Evolutionary conservation across 2,797 vertebrate species (phyloP).

Genomic region (Sus cebifrons): DNA sequence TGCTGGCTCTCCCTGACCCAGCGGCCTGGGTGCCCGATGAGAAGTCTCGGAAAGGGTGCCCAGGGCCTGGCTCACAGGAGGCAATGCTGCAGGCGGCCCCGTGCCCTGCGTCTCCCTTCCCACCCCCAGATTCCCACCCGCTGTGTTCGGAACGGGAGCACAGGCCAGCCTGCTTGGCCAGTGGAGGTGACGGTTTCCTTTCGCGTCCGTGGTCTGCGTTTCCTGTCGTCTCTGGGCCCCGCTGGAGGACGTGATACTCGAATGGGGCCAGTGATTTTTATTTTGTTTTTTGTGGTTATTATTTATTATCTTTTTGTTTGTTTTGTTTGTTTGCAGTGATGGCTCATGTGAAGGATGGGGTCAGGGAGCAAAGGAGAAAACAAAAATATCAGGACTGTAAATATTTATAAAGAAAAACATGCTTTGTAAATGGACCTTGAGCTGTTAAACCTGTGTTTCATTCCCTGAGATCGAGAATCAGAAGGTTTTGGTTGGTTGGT

Average conservation of each 20-base stretch:
- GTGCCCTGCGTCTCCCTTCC: not conserved
- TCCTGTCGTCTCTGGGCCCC: not conserved
- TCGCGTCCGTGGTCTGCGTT: not conserved
- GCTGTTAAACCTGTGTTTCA: not conserved
- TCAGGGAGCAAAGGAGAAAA: slow-evolving; percentile 38
- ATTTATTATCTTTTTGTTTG: not conserved
- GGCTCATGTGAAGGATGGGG: slow-evolving; percentile 60
- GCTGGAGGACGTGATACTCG: not conserved
- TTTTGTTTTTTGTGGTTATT: not conserved
- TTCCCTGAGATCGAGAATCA: not conserved
- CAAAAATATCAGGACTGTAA: slow-evolving; percentile 35
- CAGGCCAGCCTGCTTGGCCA: not conserved
- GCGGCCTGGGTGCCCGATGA: not conserved
- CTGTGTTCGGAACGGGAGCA: not conserved
- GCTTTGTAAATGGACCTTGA: slow-evolving; percentile 57
- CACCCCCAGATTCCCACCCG: not conserved
- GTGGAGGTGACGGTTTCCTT: not conserved
- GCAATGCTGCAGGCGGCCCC: not conserved
- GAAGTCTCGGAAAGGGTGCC: not conserved
- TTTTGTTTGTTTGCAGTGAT: not conserved
- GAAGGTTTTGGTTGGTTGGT: slow-evolving; percentile 27
- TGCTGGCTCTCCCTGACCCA: not conserved
- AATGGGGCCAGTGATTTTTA: not conserved
- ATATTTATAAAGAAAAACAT: slow-evolving; percentile 76
- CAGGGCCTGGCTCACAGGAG: not conserved